Base-by-base conservation (phyloP, 2,888 invertebrate genomes). In the Trissoscelio sp. region DNA sequence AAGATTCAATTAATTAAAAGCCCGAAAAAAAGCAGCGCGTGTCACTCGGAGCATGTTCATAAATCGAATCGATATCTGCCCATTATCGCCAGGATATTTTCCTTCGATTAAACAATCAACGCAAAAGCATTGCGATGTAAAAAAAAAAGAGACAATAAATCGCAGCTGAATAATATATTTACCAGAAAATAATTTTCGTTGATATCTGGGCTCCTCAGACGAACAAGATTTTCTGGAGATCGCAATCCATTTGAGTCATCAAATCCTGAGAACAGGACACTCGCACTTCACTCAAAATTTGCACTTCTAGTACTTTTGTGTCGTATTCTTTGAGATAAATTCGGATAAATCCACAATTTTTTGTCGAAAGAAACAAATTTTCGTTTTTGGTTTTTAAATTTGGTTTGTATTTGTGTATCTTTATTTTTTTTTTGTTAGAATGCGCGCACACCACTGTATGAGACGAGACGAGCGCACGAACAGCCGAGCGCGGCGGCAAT, bases 401-500 rank as follows among this genome's bases (percentile, higher is more conserved):
- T n/a, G n/a, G n/a, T n/a, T n/a, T n/a, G 24, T 24, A 24, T 24
- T 24, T 24, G 24, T 24, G 3, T 24, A 24, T 24, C n/a, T n/a
- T n/a, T n/a, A n/a, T 34, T 12, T 9, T 18, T 55, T 55, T 22
- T 3, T 2, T 14, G 14, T 5, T 3, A 37, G n/a, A 57, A 44
- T 48, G 39, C 66, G 51, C 67, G 60, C 79, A 60, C 79, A 55
- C n/a, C 73, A 64, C 55, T 66, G 39, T 20, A 20, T 37, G 58
- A 37, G n/a, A 42, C 53, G 42, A 53, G 58, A 31, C 39, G 44
- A 28, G 75, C 64, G 37, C 37, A 86, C 84, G 86, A 85, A 83
- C 75, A 58, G 12, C 64, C 78, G 78, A 70, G 64, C 88, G 85
- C 86, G 85, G 73, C 86, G 87, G 85, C 82, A 85, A 85, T 86